Percentiles rank a stretch among this genome's conserved stretches.
Conservation (phyloP, 2,888 invertebrate species). For the Tetragnatha montana region DNA sequence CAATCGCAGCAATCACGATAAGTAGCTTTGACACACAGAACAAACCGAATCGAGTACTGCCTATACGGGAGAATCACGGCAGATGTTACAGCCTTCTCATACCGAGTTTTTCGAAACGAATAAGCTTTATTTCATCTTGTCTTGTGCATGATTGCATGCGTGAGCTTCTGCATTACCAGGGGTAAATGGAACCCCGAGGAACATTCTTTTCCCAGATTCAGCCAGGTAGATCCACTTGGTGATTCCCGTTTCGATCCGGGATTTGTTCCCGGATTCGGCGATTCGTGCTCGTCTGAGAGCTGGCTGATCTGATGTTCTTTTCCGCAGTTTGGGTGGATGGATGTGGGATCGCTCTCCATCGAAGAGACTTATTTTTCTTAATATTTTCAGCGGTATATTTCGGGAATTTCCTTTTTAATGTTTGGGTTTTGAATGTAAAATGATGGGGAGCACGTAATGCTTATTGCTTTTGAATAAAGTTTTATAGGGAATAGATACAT, state of each 20-base stretch:
- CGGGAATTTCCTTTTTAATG: too few relatives aligned
- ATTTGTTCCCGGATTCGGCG: neutral
- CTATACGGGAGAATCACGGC: neutral
- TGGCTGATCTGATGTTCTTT: neutral
- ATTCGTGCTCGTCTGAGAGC: neutral
- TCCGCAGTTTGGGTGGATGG: neutral
- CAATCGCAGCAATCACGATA: neutral
- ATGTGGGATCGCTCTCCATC: neutral
- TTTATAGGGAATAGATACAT: too few relatives aligned
- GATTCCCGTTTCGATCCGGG: neutral
- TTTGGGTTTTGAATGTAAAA: too few relatives aligned
- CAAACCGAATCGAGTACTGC: neutral
- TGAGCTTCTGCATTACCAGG: slow-evolving; percentile 15
- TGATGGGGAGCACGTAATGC: too few relatives aligned
- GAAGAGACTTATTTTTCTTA: too few relatives aligned
- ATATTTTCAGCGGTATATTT: too few relatives aligned
- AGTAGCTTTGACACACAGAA: slow-evolving; percentile 10
- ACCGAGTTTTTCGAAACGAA: slow-evolving; percentile 1
- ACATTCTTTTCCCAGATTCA: neutral
- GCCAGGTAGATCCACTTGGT: slow-evolving; percentile 21
- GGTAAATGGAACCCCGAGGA: slow-evolving; percentile 12
- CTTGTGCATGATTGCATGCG: slow-evolving; percentile 22
- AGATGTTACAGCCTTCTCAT: slow-evolving; percentile 10
- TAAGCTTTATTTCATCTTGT: slow-evolving; percentile 17
- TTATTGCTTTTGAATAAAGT: too few relatives aligned